A percentile compares a stretch with the other conserved stretches of the same genome.
Evolutionary conservation across 35 echinoderm and acorn worm genomes (phyloP).

Genomic region (Diadema setosum): DNA sequence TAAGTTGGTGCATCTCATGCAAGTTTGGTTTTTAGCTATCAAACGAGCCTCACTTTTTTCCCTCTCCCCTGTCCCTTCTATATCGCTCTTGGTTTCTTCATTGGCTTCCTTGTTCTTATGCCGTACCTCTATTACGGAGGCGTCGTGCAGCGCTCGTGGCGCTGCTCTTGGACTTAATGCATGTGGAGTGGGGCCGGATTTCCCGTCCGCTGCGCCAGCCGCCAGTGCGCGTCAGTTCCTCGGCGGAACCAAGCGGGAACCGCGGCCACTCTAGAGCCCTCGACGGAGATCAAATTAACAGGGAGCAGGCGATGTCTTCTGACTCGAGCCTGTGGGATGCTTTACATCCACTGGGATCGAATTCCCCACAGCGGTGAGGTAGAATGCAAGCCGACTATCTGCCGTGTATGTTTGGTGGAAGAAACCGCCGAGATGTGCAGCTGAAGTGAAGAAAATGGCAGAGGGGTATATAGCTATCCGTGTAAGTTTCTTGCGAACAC

Average conservation of each 20-base stretch:
- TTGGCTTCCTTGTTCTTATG: neutral
- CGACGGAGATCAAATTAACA: slow-evolving; percentile 4
- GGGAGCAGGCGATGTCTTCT: neutral
- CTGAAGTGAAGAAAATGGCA: too few relatives aligned
- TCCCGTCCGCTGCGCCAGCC: slow-evolving; percentile 6
- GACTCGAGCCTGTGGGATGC: too few relatives aligned
- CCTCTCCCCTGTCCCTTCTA: neutral
- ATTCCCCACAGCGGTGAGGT: too few relatives aligned
- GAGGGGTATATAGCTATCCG: too few relatives aligned
- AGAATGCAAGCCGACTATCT: too few relatives aligned
- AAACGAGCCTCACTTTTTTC: neutral
- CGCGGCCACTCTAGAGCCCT: slow-evolving; percentile 9
- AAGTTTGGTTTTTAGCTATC: neutral
- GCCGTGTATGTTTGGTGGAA: too few relatives aligned
- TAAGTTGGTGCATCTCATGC: neutral
- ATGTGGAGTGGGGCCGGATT: slow-evolving; percentile 17
- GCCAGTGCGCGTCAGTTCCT: neutral
- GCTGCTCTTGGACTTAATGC: slow-evolving; percentile 19
- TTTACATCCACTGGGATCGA: too few relatives aligned
- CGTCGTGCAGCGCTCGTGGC: slow-evolving; percentile 11
- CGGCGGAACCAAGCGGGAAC: slow-evolving; percentile 17
- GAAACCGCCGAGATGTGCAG: too few relatives aligned
- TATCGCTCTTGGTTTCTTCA: neutral
- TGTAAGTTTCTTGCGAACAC: too few relatives aligned
- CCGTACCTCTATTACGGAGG: too few relatives aligned